phyloP scores from a whole-genome alignment of 2,113 vertebrate species.

The Capreolus pygargus region DNA sequence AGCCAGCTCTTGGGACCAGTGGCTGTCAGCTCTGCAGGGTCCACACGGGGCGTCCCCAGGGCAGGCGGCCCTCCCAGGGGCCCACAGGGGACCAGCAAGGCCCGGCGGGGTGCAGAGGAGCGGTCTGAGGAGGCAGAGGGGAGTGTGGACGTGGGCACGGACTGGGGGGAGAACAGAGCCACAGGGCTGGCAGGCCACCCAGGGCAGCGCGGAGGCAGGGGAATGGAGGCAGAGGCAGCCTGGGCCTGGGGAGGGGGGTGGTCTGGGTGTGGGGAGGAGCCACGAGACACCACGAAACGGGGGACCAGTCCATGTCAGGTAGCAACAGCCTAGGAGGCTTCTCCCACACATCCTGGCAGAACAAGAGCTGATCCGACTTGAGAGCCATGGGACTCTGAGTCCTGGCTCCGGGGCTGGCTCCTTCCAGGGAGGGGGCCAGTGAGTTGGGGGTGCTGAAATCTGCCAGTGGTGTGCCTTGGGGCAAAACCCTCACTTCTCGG shows the following conservation, averaged over 20 bases:
- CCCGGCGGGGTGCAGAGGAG: neutral
- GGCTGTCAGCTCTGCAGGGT: neutral
- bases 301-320: rapidly evolving
- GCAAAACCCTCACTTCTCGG: neutral
- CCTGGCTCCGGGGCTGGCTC: rapidly evolving
- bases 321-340: neutral
- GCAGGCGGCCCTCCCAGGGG: neutral
- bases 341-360: neutral
- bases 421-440: rapidly evolving
- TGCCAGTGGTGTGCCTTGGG: rapidly evolving
- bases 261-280: neutral
- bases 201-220: neutral
- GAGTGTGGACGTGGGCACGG: rapidly evolving
- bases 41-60: neutral
- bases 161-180: neutral
- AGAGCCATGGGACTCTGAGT: neutral
- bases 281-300: neutral
- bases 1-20: rapidly evolving
- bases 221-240: rapidly evolving
- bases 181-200: neutral
- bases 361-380: neutral
- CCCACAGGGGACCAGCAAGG: neutral
- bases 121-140: rapidly evolving
- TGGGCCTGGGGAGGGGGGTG: rapidly evolving
- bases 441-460: rapidly evolving